phyloP scores from a whole-genome alignment of 2,797 vertebrate genomes.

The Enteromius radiatus region DNA sequence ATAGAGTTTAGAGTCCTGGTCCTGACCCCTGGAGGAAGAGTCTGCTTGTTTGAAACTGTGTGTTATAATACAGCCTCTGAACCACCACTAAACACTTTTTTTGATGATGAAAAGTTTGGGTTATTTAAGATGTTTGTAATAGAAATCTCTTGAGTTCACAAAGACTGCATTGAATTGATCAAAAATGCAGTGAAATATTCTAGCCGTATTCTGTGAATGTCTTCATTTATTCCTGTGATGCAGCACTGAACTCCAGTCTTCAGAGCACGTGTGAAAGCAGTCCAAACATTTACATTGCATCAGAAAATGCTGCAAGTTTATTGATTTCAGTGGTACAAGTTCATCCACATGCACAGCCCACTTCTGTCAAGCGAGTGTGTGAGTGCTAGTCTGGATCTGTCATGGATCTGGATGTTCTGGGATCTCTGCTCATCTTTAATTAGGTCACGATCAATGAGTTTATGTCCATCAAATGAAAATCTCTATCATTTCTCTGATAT shows the following conservation, averaged over 20 bases:
- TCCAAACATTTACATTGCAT: not conserved
- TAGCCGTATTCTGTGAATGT: not conserved
- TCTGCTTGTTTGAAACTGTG: not conserved
- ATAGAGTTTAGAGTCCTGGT: not conserved
- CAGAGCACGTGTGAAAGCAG: not conserved
- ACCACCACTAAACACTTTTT: not conserved
- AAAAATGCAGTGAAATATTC: not conserved
- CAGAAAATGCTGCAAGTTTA: not conserved
- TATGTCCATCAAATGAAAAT: not conserved
- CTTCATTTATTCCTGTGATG: not conserved
- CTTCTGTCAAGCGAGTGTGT: not conserved
- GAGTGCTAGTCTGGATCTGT: not conserved
- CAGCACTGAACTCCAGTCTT: not conserved
- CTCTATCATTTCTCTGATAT: not conserved
- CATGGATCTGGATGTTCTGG: not conserved
- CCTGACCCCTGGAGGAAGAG: too few relatives aligned
- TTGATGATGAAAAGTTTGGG: not conserved
- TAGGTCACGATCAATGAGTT: not conserved
- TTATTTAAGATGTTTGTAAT: not conserved
- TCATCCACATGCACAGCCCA: not conserved
- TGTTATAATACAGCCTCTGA: not conserved
- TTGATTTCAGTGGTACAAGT: not conserved
- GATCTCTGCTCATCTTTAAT: not conserved
- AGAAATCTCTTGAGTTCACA: not conserved
- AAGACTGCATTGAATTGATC: not conserved